A percentile compares a stretch with the other conserved stretches of the same genome.
These are phyloP conservation scores for Gulo gulo DNA, from an alignment of 2,113 vertebrate genomes.

Conservation along the genomic window DNA sequence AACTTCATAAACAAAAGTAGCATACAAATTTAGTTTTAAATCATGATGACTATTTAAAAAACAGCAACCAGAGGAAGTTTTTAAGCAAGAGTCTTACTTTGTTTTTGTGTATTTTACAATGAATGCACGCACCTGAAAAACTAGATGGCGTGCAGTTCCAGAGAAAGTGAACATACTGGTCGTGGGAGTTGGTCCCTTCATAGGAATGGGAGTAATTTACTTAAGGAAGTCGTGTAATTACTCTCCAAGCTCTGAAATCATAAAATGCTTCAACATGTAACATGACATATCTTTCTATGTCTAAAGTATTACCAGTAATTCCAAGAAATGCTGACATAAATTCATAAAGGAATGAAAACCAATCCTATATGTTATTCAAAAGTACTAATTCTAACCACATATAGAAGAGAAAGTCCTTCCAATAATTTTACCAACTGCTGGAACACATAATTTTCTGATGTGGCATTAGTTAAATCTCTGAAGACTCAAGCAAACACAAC, in stretches of 20 bases:
- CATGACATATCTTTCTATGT: not conserved
- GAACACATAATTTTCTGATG: not conserved
- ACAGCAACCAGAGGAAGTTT: conserved; percentile 44
- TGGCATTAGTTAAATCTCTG: not conserved
- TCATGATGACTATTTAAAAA: conserved; percentile 43
- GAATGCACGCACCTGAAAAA: not conserved
- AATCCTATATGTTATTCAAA: not conserved
- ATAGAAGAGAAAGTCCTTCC: not conserved
- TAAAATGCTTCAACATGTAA: not conserved
- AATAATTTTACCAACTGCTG: not conserved
- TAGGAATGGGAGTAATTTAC: not conserved
- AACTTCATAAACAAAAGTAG: conserved; percentile 69
- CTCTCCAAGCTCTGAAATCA: not conserved
- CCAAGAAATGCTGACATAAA: not conserved
- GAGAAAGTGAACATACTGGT: not conserved
- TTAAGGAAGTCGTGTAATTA: not conserved
- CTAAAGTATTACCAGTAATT: not conserved
- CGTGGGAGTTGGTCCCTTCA: not conserved
- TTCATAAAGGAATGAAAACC: not conserved
- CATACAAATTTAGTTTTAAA: conserved; percentile 58
- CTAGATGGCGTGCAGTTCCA: not conserved
- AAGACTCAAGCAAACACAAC: not conserved
- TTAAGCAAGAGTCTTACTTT: conserved; percentile 27
- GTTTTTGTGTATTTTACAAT: not conserved
- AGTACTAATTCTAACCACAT: not conserved